phyloP scores from a whole-genome alignment of 2,113 vertebrate genomes.

The Epinephelus cyanopodus region DNA sequence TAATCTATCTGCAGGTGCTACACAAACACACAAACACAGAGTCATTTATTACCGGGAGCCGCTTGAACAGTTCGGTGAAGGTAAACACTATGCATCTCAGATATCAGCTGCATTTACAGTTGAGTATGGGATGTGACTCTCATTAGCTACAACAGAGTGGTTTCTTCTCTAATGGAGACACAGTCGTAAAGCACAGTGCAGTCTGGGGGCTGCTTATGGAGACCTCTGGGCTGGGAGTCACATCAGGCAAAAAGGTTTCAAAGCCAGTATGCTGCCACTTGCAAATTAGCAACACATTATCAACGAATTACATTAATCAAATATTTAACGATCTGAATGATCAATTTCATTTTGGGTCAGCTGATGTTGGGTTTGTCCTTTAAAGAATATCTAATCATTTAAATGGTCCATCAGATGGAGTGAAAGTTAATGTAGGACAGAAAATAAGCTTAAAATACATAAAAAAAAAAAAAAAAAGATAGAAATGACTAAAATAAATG shows the following conservation, averaged over 20 bases:
- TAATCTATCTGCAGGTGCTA: slow-evolving; percentile 95
- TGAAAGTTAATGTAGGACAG: background rate
- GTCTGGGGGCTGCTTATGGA: slow-evolving; percentile 57
- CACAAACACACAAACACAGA: slow-evolving; percentile 49
- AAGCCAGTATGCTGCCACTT: slow-evolving; percentile 11
- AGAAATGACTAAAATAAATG: too few relatives aligned
- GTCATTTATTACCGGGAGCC: background rate
- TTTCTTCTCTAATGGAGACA: slow-evolving; percentile 58
- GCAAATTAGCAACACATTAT: slow-evolving; percentile 43
- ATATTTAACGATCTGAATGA: slow-evolving; percentile 9
- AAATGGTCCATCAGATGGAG: background rate
- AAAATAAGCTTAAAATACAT: background rate
- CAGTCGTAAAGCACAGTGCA: slow-evolving; percentile 58
- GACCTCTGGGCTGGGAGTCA: slow-evolving; percentile 45
- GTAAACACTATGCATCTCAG: slow-evolving; percentile 50
- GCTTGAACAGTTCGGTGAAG: background rate
- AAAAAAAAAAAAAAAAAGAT: too few relatives aligned
- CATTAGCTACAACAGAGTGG: slow-evolving; percentile 74
- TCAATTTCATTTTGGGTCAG: background rate
- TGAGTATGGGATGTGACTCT: slow-evolving; percentile 42
- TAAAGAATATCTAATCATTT: background rate
- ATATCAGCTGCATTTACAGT: slow-evolving; percentile 54
- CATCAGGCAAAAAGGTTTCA: slow-evolving; percentile 10
- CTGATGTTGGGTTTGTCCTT: background rate
- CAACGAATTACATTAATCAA: slow-evolving; percentile 17